These are phyloP conservation scores for Ursus arctos DNA, from an alignment of 2,113 vertebrate species.

Conservation along the genomic window DNA sequence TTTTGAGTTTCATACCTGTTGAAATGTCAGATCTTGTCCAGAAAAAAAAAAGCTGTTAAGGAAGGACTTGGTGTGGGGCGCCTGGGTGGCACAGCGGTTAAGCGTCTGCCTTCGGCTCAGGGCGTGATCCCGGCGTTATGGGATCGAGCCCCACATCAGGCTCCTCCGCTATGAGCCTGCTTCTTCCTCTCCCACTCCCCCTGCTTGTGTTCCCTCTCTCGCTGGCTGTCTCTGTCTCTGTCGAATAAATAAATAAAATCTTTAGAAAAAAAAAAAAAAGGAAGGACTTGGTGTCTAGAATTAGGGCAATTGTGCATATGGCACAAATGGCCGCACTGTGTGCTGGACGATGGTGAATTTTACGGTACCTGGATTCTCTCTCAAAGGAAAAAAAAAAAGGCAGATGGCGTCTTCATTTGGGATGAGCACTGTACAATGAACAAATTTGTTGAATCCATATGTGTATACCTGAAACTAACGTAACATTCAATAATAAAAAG, in stretches of 20 bases:
- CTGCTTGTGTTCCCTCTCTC: too few species aligned
- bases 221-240: too few species aligned
- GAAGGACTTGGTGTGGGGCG: not conserved
- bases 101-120: too few species aligned
- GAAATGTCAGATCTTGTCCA: not conserved
- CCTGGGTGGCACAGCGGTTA: too few species aligned
- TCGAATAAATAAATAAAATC: too few species aligned
- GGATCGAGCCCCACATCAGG: too few species aligned
- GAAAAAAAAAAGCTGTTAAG: not conserved
- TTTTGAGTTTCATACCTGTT: not conserved
- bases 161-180: too few species aligned
- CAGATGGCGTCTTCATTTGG: not conserved
- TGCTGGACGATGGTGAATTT: not conserved
- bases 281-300: not conserved
- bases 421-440: not conserved
- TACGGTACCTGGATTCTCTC: not conserved
- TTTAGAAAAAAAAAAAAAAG: not conserved
- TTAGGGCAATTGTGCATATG: not conserved
- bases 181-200: too few species aligned
- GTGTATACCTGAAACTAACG: not conserved
- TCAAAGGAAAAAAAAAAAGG: not conserved
- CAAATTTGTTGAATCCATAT: not conserved
- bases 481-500: not conserved
- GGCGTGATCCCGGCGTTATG: too few species aligned
- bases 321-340: not conserved